Evolutionary conservation across 2,888 invertebrate genomes (phyloP).

Genomic region (Candidula unifasciata): DNA sequence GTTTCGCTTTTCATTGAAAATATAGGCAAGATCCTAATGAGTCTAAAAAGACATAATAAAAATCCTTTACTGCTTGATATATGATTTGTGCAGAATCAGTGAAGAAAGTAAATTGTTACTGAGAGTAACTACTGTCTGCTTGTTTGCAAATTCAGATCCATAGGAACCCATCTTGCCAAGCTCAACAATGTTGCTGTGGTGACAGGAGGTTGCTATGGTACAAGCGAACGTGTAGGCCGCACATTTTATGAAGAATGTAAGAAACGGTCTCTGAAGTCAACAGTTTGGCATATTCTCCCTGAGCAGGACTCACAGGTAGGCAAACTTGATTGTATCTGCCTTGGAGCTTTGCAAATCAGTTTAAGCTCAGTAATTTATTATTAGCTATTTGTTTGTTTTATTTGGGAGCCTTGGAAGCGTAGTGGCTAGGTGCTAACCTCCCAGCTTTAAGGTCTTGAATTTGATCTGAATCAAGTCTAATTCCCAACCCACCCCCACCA

Average conservation of each 20-base stretch:
- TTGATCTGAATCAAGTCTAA: too few species aligned
- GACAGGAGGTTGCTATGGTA: slow-evolving; percentile 70
- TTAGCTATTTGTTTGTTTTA: too few species aligned
- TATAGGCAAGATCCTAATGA: neutral
- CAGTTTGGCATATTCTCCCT: slow-evolving; percentile 70
- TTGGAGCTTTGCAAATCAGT: too few species aligned
- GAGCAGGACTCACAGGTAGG: slow-evolving; percentile 61
- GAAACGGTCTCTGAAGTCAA: slow-evolving; percentile 49
- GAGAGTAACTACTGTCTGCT: neutral
- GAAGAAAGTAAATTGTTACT: too few species aligned
- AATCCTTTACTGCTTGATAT: too few species aligned
- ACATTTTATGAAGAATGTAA: slow-evolving; percentile 61
- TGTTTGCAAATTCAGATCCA: slow-evolving; percentile 51
- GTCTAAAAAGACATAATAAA: too few species aligned
- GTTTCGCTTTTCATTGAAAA: neutral
- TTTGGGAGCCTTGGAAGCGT: too few species aligned
- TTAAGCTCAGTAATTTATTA: too few species aligned
- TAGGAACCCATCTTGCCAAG: slow-evolving; percentile 63
- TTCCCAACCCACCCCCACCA: too few species aligned
- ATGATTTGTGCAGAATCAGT: too few species aligned
- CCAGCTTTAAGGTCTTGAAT: too few species aligned
- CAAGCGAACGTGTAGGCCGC: slow-evolving; percentile 63
- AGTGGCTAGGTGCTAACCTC: too few species aligned
- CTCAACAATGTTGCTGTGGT: slow-evolving; percentile 62
- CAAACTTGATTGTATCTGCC: neutral